Conservation (phyloP, 2,113 vertebrate genomes). For the Pygoscelis antarcticus region DNA sequence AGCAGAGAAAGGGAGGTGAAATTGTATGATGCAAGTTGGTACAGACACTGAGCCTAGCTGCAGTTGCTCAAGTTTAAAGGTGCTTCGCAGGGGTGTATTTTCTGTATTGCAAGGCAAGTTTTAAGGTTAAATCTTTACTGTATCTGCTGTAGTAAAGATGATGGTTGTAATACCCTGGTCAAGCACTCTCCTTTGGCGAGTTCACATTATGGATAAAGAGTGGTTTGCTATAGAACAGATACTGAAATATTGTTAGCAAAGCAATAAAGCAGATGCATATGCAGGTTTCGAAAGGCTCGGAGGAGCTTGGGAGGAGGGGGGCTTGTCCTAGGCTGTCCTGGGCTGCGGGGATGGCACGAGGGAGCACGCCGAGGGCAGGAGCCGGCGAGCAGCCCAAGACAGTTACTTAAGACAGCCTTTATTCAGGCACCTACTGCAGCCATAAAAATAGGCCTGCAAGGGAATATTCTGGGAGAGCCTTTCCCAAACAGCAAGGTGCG, state of each 20-base stretch:
- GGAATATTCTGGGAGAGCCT: not conserved
- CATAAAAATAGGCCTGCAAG: not conserved
- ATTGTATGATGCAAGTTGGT: not conserved
- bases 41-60: not conserved
- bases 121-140: not conserved
- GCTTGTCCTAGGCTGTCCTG: not conserved
- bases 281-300: not conserved
- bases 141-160: not conserved
- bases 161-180: not conserved
- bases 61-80: not conserved
- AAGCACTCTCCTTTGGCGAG: not conserved
- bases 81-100: not conserved
- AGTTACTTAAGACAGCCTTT: not conserved
- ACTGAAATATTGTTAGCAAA: not conserved
- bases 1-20: not conserved
- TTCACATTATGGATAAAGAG: not conserved
- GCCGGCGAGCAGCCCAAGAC: not conserved
- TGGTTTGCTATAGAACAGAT: not conserved
- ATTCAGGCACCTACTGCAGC: not conserved
- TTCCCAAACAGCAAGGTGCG: not conserved
- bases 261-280: not conserved
- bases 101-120: not conserved
- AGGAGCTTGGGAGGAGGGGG: fast-evolving
- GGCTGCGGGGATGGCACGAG: not conserved
- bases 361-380: fast-evolving